phyloP scores from a whole-genome alignment of 2,888 invertebrate genomes.

The Lepidonotus clava region DNA sequence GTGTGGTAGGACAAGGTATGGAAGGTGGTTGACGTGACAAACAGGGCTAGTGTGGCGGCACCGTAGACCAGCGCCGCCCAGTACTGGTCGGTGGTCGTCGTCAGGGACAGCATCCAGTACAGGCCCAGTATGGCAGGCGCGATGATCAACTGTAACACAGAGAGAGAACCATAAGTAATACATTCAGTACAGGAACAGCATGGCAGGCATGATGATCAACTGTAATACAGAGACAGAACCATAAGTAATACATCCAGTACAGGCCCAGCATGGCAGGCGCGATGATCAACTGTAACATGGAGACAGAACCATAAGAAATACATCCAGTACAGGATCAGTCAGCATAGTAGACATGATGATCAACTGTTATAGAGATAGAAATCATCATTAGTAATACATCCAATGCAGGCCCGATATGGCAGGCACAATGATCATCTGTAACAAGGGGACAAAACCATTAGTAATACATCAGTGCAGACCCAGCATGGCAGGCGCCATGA shows the following conservation, averaged over 20 bases:
- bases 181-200: background rate
- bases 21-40: constrained; percentile 93
- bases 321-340: too few species aligned
- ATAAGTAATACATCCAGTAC: constrained; percentile 86
- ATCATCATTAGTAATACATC: too few species aligned
- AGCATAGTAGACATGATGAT: too few species aligned
- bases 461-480: constrained; percentile 83
- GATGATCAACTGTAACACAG: constrained; percentile 85
- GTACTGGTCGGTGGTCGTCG: constrained; percentile 87
- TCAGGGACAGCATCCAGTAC: constrained; percentile 87
- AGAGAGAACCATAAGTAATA: background rate
- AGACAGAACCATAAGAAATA: background rate
- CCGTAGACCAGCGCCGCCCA: constrained; percentile 93
- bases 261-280: constrained; percentile 90
- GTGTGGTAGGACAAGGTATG: constrained; percentile 88
- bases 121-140: constrained; percentile 91
- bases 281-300: constrained; percentile 85
- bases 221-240: background rate
- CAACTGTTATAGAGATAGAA: too few species aligned
- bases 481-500: constrained; percentile 91
- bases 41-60: constrained; percentile 90
- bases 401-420: constrained; percentile 89
- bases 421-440: constrained; percentile 89
- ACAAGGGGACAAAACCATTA: background rate
- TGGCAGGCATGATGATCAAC: background rate